Conservation (phyloP, 2,113 vertebrate genomes). For the Sander vitreus region DNA sequence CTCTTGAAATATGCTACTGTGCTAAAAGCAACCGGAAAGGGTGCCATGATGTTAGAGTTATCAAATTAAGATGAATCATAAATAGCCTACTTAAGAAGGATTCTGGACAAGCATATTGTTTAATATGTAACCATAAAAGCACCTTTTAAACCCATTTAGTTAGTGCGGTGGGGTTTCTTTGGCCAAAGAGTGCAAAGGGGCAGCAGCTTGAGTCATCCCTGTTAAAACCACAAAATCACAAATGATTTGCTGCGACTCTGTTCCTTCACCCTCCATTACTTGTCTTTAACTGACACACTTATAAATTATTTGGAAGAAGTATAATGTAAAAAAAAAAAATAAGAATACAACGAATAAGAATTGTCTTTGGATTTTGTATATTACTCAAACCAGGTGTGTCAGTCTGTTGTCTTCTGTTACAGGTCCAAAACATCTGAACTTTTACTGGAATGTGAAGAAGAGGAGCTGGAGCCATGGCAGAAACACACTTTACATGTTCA, state of each 20-base stretch:
- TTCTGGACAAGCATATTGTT: neutral
- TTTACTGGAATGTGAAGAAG: slow-evolving; percentile 41
- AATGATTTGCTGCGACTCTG: neutral
- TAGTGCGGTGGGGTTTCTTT: neutral
- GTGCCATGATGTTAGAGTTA: neutral
- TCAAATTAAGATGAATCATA: neutral
- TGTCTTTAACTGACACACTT: neutral
- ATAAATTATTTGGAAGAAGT: neutral
- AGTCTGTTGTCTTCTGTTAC: neutral
- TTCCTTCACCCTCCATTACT: neutral
- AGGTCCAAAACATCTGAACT: slow-evolving; percentile 7
- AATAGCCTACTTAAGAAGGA: neutral
- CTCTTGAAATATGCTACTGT: neutral
- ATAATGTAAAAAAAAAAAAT: neutral
- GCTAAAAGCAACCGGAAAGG: neutral
- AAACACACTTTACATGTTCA: slow-evolving; percentile 2
- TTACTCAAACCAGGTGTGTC: neutral
- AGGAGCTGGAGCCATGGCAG: slow-evolving; percentile 36
- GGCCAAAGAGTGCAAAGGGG: neutral
- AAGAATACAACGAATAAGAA: neutral
- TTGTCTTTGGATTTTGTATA: neutral
- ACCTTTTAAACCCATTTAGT: neutral
- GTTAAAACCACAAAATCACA: neutral
- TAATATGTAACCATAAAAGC: neutral
- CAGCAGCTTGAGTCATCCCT: neutral